Conservation (phyloP, 2,113 vertebrate species). For the Podiceps cristatus region DNA sequence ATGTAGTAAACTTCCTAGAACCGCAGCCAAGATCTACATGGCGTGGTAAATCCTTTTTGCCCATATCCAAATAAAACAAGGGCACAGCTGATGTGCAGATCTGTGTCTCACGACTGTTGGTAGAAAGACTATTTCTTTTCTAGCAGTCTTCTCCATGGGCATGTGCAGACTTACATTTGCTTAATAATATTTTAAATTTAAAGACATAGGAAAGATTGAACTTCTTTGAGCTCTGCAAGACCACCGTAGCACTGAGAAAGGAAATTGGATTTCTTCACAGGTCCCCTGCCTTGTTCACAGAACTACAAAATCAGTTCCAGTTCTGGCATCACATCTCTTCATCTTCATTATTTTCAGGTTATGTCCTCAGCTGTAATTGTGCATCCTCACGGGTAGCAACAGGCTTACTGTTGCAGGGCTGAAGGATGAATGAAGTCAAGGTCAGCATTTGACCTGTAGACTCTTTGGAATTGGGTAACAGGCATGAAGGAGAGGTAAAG, state of each 20-base stretch:
- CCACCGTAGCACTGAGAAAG: fast-evolving
- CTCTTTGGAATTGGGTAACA: not conserved
- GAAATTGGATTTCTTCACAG: not conserved
- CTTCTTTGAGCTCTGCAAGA: not conserved
- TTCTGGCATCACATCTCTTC: not conserved
- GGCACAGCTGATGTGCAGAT: not conserved
- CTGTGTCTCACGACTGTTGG: not conserved
- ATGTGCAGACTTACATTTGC: not conserved
- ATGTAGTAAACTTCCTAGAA: not conserved
- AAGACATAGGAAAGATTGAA: not conserved
- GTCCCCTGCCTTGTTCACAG: not conserved
- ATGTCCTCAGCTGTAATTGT: not conserved
- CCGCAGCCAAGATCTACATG: not conserved
- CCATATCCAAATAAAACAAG: no score
- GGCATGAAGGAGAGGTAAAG: not conserved
- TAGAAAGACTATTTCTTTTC: not conserved
- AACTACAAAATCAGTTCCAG: not conserved
- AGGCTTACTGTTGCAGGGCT: not conserved
- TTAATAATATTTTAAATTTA: not conserved
- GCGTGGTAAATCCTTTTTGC: not conserved
- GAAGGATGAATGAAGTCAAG: not conserved
- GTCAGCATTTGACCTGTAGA: not conserved
- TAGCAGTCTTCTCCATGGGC: not conserved
- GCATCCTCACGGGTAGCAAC: not conserved
- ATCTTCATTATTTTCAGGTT: not conserved